Evolutionary conservation across 2,797 vertebrate genomes (phyloP).

Genomic region (Arremon brunneinucha): DNA sequence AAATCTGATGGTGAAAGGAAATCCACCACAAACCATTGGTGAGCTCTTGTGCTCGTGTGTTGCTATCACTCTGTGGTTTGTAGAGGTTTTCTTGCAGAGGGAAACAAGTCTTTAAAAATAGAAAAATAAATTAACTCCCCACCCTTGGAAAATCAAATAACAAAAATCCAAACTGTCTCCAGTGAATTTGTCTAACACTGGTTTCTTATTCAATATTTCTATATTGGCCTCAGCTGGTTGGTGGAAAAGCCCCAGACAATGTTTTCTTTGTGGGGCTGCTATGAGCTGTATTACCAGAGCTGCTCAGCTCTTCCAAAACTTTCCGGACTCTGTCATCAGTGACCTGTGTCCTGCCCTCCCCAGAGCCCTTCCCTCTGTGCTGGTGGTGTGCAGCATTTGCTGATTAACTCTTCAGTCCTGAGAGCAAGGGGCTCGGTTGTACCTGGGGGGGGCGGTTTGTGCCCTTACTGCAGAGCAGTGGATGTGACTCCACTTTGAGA

Average conservation of each 20-base stretch:
- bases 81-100: background rate
- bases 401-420: background rate
- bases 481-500: fast-evolving
- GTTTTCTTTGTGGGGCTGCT: background rate
- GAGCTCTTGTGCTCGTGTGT: background rate
- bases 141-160: background rate
- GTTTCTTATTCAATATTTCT: background rate
- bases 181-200: fast-evolving
- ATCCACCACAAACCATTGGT: background rate
- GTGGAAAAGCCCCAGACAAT: background rate
- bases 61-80: background rate
- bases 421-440: fast-evolving
- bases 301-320: background rate
- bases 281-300: background rate
- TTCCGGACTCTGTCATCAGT: background rate
- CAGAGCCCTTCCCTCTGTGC: background rate
- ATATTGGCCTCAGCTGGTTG: background rate
- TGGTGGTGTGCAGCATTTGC: fast-evolving
- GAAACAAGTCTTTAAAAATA: background rate
- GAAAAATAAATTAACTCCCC: background rate
- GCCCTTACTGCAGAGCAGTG: background rate
- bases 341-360: background rate
- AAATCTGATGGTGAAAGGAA: background rate
- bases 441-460: background rate
- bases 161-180: background rate